Conservation (phyloP, 2,797 vertebrate species). For the Cephalopachus bancanus region DNA sequence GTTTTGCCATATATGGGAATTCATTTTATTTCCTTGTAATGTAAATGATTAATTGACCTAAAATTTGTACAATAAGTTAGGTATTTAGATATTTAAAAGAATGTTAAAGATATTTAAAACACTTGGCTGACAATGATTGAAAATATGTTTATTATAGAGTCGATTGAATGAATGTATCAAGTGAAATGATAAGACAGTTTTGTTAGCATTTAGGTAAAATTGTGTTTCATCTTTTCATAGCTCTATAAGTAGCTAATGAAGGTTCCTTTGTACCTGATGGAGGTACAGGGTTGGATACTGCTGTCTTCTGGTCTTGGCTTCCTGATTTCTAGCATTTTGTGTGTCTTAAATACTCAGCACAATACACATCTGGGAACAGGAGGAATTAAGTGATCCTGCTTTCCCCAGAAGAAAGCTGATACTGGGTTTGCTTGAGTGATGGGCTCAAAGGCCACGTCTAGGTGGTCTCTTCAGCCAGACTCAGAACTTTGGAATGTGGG, state of each 20-base stretch:
- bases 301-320: constrained; percentile 29
- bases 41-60: constrained; percentile 46
- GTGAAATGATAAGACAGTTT: background rate
- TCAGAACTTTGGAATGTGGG: constrained; percentile 50
- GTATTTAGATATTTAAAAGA: constrained; percentile 45
- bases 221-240: background rate
- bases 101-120: constrained; percentile 42
- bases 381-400: constrained; percentile 43
- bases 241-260: background rate
- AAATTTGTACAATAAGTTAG: background rate
- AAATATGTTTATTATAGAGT: constrained; percentile 18
- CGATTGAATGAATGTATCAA: constrained; percentile 10
- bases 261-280: constrained; percentile 12
- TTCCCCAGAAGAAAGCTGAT: constrained; percentile 14
- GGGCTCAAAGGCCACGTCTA: background rate
- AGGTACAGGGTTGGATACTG: background rate
- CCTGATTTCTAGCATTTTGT: constrained; percentile 51
- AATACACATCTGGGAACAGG: constrained; percentile 11
- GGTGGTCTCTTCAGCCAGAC: background rate
- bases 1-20: background rate
- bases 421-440: constrained; percentile 3
- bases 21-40: constrained; percentile 42
- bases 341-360: constrained; percentile 27
- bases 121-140: constrained; percentile 34
- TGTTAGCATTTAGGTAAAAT: constrained; percentile 57